Base-by-base conservation (phyloP, 35 echinoderm and acorn worm genomes). In the Holothuria glaberrima region DNA sequence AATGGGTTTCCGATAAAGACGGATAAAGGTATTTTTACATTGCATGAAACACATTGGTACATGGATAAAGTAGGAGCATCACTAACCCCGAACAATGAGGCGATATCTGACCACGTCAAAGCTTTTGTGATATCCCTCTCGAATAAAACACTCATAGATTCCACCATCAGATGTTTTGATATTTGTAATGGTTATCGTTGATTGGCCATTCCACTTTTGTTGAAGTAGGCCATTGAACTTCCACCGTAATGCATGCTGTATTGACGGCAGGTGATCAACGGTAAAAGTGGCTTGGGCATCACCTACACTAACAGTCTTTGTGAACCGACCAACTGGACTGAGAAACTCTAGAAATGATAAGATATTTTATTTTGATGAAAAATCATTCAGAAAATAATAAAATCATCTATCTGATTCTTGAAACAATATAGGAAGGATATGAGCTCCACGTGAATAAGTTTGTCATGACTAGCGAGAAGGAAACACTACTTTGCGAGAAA, bases 91-190 rank as follows among this genome's bases (percentile, higher is more conserved):
- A 24, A 26, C 31, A 21, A 68, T 68, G 21, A 68, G 65, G 9
- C 65, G 65, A 32, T 68, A 68, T 29, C 25, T 68, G 20, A 68
- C 65, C 5, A 22, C 65, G 65, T 68, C 65, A 68, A 29, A 68
- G 4, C 24, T 21, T 68, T 68, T 68, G 9, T 32, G 25, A 26
- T 68, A 12, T 32, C 31, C 25, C 21, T 5, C 24, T 26, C 65
- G 9, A 32, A 78, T 45, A 33, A 78, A 78, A 52, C 74, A 78
- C 19, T 78, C 74, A 18, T 78, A 78, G 26, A 78, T 68, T 9
- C 64, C 64, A 68, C 64, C 20, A 33, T 69, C 66, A 12, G 25
- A 13, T 16, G 25, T 69, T 69, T 69, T 12, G 31, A 69, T 69
- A 28, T 69, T 69, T 16, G 22, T 69, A 22, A 69, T 27, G 25